Conservation (phyloP, 2,888 invertebrate genomes). For the Lasioglossum zephyrum region DNA sequence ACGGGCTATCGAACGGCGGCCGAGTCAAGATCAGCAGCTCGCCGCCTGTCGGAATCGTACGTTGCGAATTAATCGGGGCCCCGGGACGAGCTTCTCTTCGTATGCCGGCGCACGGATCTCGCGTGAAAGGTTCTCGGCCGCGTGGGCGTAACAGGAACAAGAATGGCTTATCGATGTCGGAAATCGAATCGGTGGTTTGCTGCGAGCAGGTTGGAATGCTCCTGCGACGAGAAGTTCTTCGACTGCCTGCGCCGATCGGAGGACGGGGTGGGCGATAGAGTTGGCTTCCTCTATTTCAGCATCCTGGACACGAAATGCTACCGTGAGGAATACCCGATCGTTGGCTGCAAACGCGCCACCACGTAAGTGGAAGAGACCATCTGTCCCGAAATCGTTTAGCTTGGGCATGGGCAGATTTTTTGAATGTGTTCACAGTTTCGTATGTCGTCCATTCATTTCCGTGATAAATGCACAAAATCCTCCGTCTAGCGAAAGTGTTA, state of each 20-base stretch:
- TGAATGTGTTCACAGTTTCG: background rate
- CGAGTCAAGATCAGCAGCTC: conserved; percentile 26
- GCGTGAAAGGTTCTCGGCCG: background rate
- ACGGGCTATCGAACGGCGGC: conserved; percentile 69
- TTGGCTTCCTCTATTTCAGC: conserved; percentile 85
- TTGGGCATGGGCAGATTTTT: background rate
- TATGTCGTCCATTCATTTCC: background rate
- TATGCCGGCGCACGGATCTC: background rate
- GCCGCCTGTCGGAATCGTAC: conserved; percentile 16
- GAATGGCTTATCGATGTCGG: background rate
- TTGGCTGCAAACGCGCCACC: conserved; percentile 85
- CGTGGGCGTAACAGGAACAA: background rate
- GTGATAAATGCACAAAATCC: background rate
- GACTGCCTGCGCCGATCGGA: conserved; percentile 83
- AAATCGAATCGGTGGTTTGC: background rate
- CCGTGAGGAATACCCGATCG: conserved; percentile 86
- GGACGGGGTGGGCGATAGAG: conserved; percentile 74
- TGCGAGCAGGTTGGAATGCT: conserved; percentile 84
- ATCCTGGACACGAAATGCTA: conserved; percentile 87
- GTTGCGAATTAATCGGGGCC: conserved; percentile 13
- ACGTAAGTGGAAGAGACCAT: conserved; percentile 84
- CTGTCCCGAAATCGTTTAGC: background rate
- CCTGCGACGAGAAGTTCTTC: conserved; percentile 86
- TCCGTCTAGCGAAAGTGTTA: background rate
- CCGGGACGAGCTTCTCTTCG: background rate